A percentile compares a stretch with the other conserved stretches of the same genome.
These are phyloP conservation scores for Rhincodon typus DNA, from an alignment of 2,797 vertebrate species.

Conservation along the genomic window DNA sequence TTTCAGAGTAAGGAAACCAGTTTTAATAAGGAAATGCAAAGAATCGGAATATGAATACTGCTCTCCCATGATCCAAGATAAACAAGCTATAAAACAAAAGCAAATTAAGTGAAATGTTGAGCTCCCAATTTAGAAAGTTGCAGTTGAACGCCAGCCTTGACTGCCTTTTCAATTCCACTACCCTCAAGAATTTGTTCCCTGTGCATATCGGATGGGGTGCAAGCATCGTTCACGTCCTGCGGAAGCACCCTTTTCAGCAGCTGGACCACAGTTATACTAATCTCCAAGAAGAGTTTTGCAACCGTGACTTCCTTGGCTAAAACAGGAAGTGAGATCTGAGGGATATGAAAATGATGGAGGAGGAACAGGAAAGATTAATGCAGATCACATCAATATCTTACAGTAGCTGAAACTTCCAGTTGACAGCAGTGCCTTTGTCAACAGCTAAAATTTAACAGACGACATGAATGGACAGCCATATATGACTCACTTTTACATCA, in stretches of 20 bases:
- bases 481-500: not conserved
- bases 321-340: conserved; percentile 2
- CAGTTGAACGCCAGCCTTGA: conserved; percentile 9
- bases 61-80: not conserved
- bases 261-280: not conserved
- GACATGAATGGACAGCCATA: conserved; percentile 26
- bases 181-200: not conserved
- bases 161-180: not conserved
- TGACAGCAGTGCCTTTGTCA: conserved; percentile 32
- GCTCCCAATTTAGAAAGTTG: not conserved
- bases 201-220: not conserved
- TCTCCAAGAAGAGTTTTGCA: not conserved
- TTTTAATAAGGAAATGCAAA: not conserved
- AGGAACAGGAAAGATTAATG: not conserved
- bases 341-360: not conserved
- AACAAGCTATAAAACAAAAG: not conserved
- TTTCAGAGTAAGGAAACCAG: not conserved
- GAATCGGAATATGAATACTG: not conserved
- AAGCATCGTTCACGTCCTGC: not conserved
- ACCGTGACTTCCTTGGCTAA: not conserved
- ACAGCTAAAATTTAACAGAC: not conserved
- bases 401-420: not conserved
- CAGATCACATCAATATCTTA: not conserved
- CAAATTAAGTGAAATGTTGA: conserved; percentile 14
- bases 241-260: not conserved